A percentile compares a stretch with the other conserved stretches of the same genome.
These are phyloP conservation scores for Ondatra zibethicus DNA, from an alignment of 2,113 vertebrate genomes.

Conservation along the genomic window DNA sequence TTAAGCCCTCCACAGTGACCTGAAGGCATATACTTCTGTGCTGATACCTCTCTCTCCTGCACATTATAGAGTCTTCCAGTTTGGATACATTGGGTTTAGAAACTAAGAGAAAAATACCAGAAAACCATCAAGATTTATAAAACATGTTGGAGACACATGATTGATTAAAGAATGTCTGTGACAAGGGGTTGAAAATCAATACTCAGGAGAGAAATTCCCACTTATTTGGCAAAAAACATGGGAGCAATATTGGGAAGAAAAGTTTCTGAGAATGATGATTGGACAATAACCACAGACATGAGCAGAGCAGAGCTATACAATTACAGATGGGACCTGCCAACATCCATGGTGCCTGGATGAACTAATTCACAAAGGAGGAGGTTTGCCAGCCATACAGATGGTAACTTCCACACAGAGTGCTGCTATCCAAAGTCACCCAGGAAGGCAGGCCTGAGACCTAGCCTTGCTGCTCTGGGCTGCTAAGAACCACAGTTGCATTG, in stretches of 20 bases:
- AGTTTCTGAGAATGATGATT: background rate
- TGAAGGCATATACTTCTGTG: accelerated
- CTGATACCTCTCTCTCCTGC: background rate
- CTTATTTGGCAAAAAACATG: background rate
- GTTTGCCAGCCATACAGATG: accelerated
- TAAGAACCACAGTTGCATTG: background rate
- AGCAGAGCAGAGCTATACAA: background rate
- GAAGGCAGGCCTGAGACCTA: background rate
- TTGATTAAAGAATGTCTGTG: background rate
- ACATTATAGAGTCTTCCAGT: background rate
- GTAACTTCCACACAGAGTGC: background rate
- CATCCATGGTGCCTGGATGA: accelerated
- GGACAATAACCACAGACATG: background rate
- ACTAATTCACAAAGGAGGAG: background rate
- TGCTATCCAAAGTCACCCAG: background rate
- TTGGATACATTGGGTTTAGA: background rate
- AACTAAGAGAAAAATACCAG: background rate
- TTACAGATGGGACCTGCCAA: background rate
- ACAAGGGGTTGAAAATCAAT: background rate
- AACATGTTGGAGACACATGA: background rate
- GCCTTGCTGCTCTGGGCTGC: background rate
- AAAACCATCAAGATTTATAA: background rate
- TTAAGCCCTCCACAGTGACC: accelerated
- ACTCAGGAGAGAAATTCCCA: background rate
- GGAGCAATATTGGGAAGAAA: background rate